These are phyloP conservation scores for Synergus laeviventris DNA, from an alignment of 2,888 invertebrate genomes.

Conservation along the genomic window DNA sequence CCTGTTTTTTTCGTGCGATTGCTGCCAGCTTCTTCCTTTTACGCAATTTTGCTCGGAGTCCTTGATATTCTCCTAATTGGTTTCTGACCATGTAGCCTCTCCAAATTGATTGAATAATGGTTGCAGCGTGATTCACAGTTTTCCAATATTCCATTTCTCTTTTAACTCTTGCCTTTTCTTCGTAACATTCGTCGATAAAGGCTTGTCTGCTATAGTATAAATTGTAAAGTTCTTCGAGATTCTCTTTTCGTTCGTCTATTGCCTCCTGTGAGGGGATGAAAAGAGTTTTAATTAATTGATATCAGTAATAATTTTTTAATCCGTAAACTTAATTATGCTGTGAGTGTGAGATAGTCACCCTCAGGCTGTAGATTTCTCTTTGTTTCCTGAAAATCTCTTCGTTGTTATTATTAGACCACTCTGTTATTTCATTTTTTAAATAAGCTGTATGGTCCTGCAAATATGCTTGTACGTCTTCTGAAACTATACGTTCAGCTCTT, in stretches of 20 bases:
- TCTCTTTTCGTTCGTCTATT: conserved; percentile 59
- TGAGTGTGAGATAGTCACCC: conserved; percentile 51
- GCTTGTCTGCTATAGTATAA: conserved; percentile 56
- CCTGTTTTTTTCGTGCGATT: conserved; percentile 46
- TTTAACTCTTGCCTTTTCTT: conserved; percentile 50
- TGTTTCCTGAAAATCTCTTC: conserved; percentile 60
- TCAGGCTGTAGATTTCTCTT: conserved; percentile 59
- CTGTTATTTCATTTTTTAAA: conserved; percentile 58
- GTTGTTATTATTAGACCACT: conserved; percentile 61
- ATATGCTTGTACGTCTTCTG: conserved; percentile 56
- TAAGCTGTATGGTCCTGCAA: conserved; percentile 53
- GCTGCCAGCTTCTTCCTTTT: conserved; percentile 49
- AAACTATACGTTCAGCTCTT: conserved; percentile 57
- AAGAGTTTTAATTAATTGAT: neutral
- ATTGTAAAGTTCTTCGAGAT: conserved; percentile 53
- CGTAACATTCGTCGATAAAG: conserved; percentile 59
- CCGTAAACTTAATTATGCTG: neutral
- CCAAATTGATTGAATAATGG: conserved; percentile 65
- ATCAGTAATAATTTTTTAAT: too few species aligned
- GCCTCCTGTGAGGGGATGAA: conserved; percentile 54
- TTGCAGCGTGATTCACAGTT: conserved; percentile 60
- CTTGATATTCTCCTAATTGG: conserved; percentile 61
- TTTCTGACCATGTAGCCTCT: conserved; percentile 68
- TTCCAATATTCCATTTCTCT: conserved; percentile 55
- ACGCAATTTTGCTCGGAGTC: conserved; percentile 51